A percentile compares a stretch with the other conserved stretches of the same genome.
phyloP scores from a whole-genome alignment of 2,888 invertebrate species.

The Amblyteles armatorius region DNA sequence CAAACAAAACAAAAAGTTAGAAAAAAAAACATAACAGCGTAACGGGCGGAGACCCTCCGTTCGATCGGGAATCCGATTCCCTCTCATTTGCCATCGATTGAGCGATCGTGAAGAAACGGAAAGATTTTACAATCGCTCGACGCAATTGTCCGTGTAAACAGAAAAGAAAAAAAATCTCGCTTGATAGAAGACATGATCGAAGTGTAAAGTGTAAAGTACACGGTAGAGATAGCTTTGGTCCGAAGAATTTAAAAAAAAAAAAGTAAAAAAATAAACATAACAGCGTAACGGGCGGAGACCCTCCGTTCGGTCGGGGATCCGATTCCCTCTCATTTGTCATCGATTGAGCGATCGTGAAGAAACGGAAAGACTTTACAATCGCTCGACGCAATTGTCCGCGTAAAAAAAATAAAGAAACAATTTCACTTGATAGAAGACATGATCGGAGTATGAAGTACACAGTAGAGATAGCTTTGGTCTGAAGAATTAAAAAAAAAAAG shows the following conservation, averaged over 20 bases:
- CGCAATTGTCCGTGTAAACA: not conserved
- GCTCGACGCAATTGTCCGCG: not conserved
- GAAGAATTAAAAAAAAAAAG: not conserved
- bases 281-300: not conserved
- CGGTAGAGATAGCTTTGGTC: not conserved
- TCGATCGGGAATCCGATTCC: not conserved
- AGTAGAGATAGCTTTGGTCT: not conserved
- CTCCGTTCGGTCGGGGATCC: not conserved
- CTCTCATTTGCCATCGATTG: not conserved
- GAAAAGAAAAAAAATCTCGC: not conserved
- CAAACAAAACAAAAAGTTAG: not conserved
- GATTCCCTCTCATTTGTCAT: not conserved
- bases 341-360: conserved; percentile 7
- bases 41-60: not conserved
- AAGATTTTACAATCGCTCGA: not conserved
- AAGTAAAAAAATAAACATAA: not conserved
- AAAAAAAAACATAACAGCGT: not conserved
- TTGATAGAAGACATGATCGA: not conserved
- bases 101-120: conserved; percentile 8
- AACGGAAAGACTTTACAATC: not conserved
- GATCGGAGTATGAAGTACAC: conserved; percentile 31
- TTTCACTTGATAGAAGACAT: not conserved
- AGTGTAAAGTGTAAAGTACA: conserved; percentile 36
- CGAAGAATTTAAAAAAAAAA: not conserved
- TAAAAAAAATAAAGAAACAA: not conserved